A percentile compares a stretch with the other conserved stretches of the same genome.
phyloP scores from a whole-genome alignment of 2,888 invertebrate species.

The Aleiodes alternator region DNA sequence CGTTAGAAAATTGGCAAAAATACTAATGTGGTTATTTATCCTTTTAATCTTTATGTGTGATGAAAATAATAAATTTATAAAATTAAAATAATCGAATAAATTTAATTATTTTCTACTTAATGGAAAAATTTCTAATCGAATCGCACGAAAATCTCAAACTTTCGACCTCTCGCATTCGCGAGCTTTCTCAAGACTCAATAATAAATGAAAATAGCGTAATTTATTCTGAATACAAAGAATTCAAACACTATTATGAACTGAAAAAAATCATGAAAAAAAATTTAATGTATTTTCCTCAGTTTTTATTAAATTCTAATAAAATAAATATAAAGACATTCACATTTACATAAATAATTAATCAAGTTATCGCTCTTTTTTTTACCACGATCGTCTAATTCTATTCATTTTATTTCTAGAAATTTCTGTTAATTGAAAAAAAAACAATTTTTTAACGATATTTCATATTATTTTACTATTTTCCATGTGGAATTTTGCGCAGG shows the following conservation, averaged over 20 bases:
- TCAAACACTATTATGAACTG: too few relatives aligned
- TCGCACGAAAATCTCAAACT: slow-evolving; percentile 54
- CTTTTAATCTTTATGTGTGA: too few relatives aligned
- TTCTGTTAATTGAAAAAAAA: slow-evolving; percentile 43
- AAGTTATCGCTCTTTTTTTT: neutral
- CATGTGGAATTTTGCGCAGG: slow-evolving; percentile 77
- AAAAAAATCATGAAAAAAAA: neutral
- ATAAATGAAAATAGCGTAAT: slow-evolving; percentile 1
- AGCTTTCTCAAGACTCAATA: slow-evolving; percentile 50
- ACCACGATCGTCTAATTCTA: slow-evolving; percentile 37
- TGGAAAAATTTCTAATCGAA: slow-evolving; percentile 47
- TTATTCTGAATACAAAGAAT: too few relatives aligned
- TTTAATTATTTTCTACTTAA: too few relatives aligned
- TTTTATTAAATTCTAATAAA: slow-evolving; percentile 31
- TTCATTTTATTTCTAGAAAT: slow-evolving; percentile 4
- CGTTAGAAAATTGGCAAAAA: too few relatives aligned
- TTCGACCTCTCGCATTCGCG: slow-evolving; percentile 56
- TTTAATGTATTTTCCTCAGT: slow-evolving; percentile 5
- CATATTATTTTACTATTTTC: slow-evolving; percentile 33
- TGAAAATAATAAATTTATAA: too few relatives aligned
- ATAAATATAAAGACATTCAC: slow-evolving; percentile 39
- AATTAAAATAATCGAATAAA: too few relatives aligned
- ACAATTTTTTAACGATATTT: slow-evolving; percentile 18
- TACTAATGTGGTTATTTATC: too few relatives aligned
- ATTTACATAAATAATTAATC: slow-evolving; percentile 42